phyloP scores from a whole-genome alignment of 2,888 invertebrate species.

The Acleris literana region DNA sequence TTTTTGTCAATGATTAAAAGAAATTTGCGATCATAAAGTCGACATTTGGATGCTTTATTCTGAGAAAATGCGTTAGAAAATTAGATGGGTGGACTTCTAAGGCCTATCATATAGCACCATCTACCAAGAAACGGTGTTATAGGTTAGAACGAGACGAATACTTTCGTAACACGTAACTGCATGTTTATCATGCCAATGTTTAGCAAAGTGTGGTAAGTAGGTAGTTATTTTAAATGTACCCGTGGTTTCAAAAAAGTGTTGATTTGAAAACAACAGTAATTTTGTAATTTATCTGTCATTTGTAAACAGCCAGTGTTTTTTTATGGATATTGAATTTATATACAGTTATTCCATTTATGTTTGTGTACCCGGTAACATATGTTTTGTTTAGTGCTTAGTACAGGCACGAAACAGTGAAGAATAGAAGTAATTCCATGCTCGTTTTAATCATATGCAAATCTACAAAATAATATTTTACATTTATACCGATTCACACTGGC shows the following conservation, averaged over 20 bases:
- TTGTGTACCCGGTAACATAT: constrained; percentile 1
- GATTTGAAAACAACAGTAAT: too few species aligned
- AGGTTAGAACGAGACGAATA: not conserved
- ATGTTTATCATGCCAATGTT: not conserved
- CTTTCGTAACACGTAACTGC: not conserved
- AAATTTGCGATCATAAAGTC: too few species aligned
- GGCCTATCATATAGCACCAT: not conserved
- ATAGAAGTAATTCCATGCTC: constrained; percentile 79
- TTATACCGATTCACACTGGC: constrained; percentile 81
- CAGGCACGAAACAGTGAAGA: constrained; percentile 37
- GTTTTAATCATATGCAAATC: constrained; percentile 56
- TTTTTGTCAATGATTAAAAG: too few species aligned
- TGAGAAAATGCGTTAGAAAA: not conserved
- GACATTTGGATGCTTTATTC: too few species aligned
- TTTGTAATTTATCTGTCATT: constrained; percentile 1
- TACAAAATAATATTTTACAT: constrained; percentile 64
- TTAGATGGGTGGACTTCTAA: not conserved
- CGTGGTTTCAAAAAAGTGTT: constrained; percentile 3
- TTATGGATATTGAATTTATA: not conserved
- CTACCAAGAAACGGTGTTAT: not conserved
- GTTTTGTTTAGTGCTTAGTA: constrained; percentile 27
- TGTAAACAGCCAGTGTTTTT: constrained; percentile 13
- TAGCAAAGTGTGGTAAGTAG: not conserved
- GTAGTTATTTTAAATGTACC: constrained; percentile 9
- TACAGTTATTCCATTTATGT: not conserved